Percentiles rank a stretch among this genome's conserved stretches.
Conservation (phyloP, 2,888 invertebrate species). For the Sarcophaga caerulescens region DNA sequence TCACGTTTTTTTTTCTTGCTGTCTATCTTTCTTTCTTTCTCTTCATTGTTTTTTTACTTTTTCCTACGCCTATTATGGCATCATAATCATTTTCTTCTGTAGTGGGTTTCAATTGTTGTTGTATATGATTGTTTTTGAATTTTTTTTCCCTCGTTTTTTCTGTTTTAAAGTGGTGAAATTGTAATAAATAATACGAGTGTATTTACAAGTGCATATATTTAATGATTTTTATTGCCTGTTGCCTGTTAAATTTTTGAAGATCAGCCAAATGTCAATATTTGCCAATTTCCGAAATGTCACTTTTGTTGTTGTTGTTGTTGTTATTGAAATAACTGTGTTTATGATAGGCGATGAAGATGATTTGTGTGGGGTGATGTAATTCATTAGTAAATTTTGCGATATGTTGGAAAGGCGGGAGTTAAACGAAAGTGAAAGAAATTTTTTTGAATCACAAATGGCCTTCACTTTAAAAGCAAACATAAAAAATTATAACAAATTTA, state of each 20-base stretch:
- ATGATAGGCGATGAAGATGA: conserved; percentile 17
- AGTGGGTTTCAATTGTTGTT: conserved; percentile 46
- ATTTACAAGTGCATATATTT: conserved; percentile 16
- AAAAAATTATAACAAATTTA: not conserved
- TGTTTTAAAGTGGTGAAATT: conserved; percentile 39
- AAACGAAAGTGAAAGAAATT: not conserved
- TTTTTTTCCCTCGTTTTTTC: not conserved
- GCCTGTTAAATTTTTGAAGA: conserved; percentile 39
- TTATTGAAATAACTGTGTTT: conserved; percentile 7
- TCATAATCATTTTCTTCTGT: conserved; percentile 45
- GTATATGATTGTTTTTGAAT: not conserved
- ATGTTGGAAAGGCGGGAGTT: no score
- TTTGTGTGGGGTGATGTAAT: not conserved
- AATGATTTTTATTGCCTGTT: not conserved
- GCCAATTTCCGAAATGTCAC: conserved; percentile 57
- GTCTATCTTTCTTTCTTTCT: not conserved
- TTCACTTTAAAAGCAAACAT: not conserved
- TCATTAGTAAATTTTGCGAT: not conserved
- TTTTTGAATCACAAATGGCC: not conserved
- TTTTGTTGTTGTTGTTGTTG: not conserved
- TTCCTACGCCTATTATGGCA: conserved; percentile 62
- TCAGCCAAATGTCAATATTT: conserved; percentile 62
- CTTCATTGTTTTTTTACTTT: conserved; percentile 48
- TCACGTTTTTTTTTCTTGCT: conserved; percentile 56
- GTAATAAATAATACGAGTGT: conserved; percentile 12